These are phyloP conservation scores for Euglossa dilemma DNA, from an alignment of 1,140 invertebrate species.

Conservation along the genomic window DNA sequence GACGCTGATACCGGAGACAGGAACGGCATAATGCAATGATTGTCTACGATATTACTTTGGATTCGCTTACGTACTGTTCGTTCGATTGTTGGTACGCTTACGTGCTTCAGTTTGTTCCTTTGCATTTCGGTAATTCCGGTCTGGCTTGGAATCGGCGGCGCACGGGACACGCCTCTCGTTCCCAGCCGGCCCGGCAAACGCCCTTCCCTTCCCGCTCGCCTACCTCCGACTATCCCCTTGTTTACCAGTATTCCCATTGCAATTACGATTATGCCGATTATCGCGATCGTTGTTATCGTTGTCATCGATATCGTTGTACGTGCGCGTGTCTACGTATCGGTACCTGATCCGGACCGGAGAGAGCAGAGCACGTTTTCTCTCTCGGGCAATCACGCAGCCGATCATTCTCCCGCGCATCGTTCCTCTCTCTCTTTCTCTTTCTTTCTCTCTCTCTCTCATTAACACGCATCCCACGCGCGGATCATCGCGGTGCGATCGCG, in stretches of 20 bases:
- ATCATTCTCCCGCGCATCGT: constrained; percentile 61
- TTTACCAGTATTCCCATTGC: no score
- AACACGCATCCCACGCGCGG: constrained; percentile 1
- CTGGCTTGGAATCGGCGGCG: constrained; percentile 65
- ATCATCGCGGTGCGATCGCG: constrained; percentile 21
- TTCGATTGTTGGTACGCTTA: constrained; percentile 48
- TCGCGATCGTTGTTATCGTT: no score
- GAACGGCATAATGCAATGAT: constrained; percentile 74
- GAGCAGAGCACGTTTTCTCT: constrained; percentile 75
- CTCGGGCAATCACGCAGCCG: constrained; percentile 44
- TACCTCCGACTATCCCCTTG: constrained; percentile 42
- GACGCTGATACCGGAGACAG: constrained; percentile 52
- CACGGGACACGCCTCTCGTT: constrained; percentile 72
- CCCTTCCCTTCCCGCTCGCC: constrained; percentile 48
- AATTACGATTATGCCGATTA: no score
- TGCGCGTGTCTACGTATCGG: no score
- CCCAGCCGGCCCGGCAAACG: constrained; percentile 30
- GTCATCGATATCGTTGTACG: no score
- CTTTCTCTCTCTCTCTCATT: constrained; percentile 31
- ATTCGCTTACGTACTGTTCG: constrained; percentile 62
- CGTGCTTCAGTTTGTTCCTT: neutral
- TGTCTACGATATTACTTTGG: constrained; percentile 61
- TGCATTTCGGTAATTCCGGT: constrained; percentile 4
- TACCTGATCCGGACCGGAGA: constrained; percentile 73
- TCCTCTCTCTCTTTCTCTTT: constrained; percentile 3